phyloP scores from a whole-genome alignment of 2,888 invertebrate genomes.

The Chymomyza caudatula region DNA sequence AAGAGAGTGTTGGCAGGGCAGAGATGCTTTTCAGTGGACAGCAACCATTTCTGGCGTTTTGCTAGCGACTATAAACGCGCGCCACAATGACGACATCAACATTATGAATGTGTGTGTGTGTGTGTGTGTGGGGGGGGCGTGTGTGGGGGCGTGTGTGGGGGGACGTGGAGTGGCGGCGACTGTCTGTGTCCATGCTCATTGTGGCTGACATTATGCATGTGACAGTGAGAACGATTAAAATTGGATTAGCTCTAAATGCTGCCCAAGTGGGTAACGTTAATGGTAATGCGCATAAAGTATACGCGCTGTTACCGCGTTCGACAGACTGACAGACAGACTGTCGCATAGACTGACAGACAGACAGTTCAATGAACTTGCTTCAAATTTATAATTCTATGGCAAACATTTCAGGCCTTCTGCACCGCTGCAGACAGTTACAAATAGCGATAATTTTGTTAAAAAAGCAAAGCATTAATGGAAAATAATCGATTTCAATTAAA shows the following conservation, averaged over 20 bases:
- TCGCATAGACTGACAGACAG: not conserved
- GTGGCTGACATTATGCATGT: constrained; percentile 1
- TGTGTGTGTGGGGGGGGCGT: not conserved
- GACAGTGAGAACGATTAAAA: not conserved
- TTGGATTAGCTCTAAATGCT: not conserved
- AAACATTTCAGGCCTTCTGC: not conserved
- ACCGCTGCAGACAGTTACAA: not conserved
- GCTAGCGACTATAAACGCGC: not conserved
- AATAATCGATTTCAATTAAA: not conserved
- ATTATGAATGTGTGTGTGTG: not conserved
- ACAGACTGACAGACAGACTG: not conserved
- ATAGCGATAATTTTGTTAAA: not conserved
- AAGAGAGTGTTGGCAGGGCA: not conserved
- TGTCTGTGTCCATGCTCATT: not conserved
- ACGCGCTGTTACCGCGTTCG: too few relatives aligned
- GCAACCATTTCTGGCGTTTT: not conserved
- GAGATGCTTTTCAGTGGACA: not conserved
- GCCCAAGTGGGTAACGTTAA: not conserved
- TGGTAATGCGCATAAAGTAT: not conserved
- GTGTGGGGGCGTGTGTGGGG: not conserved
- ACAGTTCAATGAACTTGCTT: not conserved
- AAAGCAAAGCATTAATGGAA: not conserved
- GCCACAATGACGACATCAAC: not conserved
- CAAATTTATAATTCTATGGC: not conserved
- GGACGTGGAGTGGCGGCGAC: not conserved